These are phyloP conservation scores for Gymnarchus niloticus DNA, from an alignment of 2,113 vertebrate genomes.

Conservation along the genomic window DNA sequence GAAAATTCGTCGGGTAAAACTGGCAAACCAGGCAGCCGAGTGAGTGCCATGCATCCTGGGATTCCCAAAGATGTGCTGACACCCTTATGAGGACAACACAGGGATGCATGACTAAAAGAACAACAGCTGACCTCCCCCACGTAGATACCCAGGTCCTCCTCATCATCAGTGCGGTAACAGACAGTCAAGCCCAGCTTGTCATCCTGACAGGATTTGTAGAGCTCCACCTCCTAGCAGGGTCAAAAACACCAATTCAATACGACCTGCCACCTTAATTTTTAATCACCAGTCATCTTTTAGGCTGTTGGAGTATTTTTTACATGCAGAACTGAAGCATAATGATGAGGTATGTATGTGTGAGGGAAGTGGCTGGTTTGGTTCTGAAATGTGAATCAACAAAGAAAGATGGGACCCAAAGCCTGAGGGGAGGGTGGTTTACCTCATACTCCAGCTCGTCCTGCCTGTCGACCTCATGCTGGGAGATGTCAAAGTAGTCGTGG, in stretches of 20 bases:
- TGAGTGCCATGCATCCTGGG: not conserved
- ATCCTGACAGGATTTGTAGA: slow-evolving; percentile 78
- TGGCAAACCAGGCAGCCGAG: not conserved
- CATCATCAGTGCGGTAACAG: slow-evolving; percentile 86
- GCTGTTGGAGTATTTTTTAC: not conserved
- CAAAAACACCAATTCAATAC: not conserved
- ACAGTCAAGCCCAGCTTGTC: slow-evolving; percentile 86
- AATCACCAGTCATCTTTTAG: not conserved
- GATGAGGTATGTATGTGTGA: not conserved
- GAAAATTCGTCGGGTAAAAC: not conserved
- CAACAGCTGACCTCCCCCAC: slow-evolving; percentile 83
- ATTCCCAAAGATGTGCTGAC: not conserved
- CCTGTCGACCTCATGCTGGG: slow-evolving; percentile 75
- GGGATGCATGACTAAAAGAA: no score
- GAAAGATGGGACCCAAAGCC: not conserved
- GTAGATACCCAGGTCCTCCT: slow-evolving; percentile 86
- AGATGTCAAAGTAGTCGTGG: slow-evolving; percentile 76
- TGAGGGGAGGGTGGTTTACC: slow-evolving; percentile 45
- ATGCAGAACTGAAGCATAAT: not conserved
- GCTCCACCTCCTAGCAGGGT: slow-evolving; percentile 74
- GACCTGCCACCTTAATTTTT: not conserved
- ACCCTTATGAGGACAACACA: not conserved
- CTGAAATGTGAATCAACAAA: not conserved
- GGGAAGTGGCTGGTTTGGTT: not conserved
- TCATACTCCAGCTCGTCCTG: slow-evolving; percentile 85